These are phyloP conservation scores for Zosterops hypoxanthus DNA, from an alignment of 2,113 vertebrate species.

Conservation along the genomic window DNA sequence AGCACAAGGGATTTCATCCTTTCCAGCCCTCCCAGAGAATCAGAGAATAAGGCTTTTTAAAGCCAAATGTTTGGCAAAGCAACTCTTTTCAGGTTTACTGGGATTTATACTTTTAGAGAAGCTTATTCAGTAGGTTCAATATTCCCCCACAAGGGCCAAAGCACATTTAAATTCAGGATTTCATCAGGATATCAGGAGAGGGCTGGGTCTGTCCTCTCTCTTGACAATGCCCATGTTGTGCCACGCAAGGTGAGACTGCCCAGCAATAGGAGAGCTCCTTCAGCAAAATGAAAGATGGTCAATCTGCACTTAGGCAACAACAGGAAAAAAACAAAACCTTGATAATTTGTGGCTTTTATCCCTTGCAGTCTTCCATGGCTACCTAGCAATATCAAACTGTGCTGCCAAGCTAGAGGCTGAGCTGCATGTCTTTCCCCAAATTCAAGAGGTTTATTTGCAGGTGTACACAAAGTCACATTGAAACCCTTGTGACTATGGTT, in stretches of 20 bases:
- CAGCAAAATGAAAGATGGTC: neutral
- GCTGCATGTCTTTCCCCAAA: neutral
- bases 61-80: neutral
- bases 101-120: neutral
- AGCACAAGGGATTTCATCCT: neutral
- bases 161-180: neutral
- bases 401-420: neutral
- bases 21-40: neutral
- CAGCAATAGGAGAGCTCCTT: neutral
- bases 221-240: accelerated
- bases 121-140: neutral
- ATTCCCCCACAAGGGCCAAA: neutral
- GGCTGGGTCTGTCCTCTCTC: neutral
- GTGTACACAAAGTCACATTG: neutral
- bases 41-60: neutral
- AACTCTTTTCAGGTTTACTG: neutral
- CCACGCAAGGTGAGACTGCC: neutral
- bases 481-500: neutral
- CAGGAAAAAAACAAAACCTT: neutral
- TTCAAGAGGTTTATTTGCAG: neutral
- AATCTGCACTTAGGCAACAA: neutral
- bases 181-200: neutral
- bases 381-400: neutral
- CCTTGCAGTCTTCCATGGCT: neutral
- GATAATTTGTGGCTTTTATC: neutral